Evolutionary conservation across 2,797 vertebrate species (phyloP).

Genomic region (Discoglossus pictus): DNA sequence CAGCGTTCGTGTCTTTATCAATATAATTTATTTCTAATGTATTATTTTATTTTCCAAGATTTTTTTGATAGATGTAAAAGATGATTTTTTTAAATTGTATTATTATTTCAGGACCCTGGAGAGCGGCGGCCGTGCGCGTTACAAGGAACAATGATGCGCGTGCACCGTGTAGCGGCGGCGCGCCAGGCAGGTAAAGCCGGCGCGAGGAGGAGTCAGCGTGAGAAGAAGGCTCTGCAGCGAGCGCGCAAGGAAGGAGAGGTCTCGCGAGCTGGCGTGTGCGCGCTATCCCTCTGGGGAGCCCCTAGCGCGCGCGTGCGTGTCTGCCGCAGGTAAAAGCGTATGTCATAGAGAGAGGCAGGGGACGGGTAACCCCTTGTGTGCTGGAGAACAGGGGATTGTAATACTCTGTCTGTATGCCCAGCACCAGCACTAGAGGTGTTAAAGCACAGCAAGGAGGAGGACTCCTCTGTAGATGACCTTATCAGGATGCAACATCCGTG

Average conservation of each 20-base stretch:
- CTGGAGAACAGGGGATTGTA: background rate
- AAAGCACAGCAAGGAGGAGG: constrained; percentile 2
- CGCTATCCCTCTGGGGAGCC: no score
- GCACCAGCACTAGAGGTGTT: constrained; percentile 7
- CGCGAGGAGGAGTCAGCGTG: no score
- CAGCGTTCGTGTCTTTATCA: no score
- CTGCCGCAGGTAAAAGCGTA: constrained; percentile 30
- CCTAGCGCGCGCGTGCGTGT: constrained; percentile 16
- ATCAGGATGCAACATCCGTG: constrained; percentile 26
- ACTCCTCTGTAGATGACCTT: constrained; percentile 26
- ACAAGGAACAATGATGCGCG: no score
- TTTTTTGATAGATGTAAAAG: no score
- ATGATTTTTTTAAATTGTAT: no score
- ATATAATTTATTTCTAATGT: no score
- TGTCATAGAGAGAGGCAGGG: background rate
- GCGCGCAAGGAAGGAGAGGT: no score
- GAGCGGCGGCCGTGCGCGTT: constrained; percentile 18
- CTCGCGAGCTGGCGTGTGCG: background rate
- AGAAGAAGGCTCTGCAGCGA: no score
- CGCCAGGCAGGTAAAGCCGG: no score
- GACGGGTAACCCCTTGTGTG: background rate
- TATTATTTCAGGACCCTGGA: constrained; percentile 46
- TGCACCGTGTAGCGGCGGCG: no score
- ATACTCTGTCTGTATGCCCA: background rate
- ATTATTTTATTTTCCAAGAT: no score